Evolutionary conservation across 2,113 vertebrate species (phyloP), one percentile per base, ranked within the genome.

Genomic region (Dipodomys merriami): DNA sequence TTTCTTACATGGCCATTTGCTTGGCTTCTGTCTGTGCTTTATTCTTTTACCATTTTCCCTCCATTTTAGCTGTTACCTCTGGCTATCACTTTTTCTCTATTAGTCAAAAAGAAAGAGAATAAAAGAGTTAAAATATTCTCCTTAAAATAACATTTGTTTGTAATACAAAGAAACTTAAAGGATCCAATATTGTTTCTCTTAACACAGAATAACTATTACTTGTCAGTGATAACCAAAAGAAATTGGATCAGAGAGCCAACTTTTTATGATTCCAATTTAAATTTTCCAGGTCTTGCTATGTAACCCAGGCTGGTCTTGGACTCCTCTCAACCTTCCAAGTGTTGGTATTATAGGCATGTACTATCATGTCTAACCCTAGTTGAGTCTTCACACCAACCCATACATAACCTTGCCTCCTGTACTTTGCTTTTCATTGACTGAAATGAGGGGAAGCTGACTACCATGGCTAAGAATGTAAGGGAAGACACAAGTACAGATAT

Each of bases 271-370:
- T 10, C 7, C 60, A 49, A 39, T 86, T 62, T 76, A 69, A 60
- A 62, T 30, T 91, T 88, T 78, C 49, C 98, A 97, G 22, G 22
- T 64, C 62, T 64, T 64, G 62, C 62, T 64, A 64, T 64, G 62
- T 64, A 64, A 25, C 62, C 23, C 62, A 64, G 62, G 62, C 62
- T 64, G 62, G 22, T 25, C 62, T 64, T 64, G 62, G 23, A 23
- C 8, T 64, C 62, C 11, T 64, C 62, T 23, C 62, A 64, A 7
- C 62, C 23, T 64, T 25, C 62, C 23, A 25, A 64, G 62, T 25
- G 62, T 64, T 64, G 62, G 62, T 20, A 64, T 64, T 64, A 64
- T 64, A 64, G 62, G 53, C 23, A 64, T 25, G 62, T 25, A 23
- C 62, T 9, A 64, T 9, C 62, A 64, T 64, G 62, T 25, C 62